Conservation (phyloP, 2,797 vertebrate genomes). For the Rhincodon typus region DNA sequence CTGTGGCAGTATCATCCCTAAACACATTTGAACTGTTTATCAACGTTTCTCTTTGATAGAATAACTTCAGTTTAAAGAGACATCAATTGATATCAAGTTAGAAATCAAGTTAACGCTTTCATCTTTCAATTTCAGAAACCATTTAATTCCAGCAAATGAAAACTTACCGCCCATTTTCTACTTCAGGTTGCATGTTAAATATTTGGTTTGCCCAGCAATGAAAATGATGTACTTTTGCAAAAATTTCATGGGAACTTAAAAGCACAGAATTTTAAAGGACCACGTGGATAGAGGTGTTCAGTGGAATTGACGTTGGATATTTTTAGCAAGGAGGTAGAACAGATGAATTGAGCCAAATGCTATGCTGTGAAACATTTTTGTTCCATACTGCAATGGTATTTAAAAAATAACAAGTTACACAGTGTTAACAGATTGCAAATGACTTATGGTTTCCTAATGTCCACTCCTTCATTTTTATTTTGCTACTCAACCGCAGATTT, state of each 20-base stretch:
- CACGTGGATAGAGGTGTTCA: neutral
- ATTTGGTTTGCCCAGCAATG: neutral
- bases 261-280: neutral
- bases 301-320: too few species aligned
- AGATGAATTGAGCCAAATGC: neutral
- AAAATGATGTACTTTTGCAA: neutral
- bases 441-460: neutral
- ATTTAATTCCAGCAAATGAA: neutral
- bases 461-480: neutral
- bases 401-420: neutral
- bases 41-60: neutral
- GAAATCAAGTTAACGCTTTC: neutral
- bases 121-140: neutral
- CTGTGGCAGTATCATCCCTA: neutral
- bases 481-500: neutral
- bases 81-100: neutral
- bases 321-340: neutral
- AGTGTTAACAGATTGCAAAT: neutral
- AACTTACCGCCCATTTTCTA: neutral
- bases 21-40: neutral
- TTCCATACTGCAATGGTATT: neutral
- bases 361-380: neutral
- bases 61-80: neutral
- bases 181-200: neutral
- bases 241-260: neutral